These are phyloP conservation scores for Nebria ingens DNA, from an alignment of 1,140 invertebrate genomes.

Conservation along the genomic window DNA sequence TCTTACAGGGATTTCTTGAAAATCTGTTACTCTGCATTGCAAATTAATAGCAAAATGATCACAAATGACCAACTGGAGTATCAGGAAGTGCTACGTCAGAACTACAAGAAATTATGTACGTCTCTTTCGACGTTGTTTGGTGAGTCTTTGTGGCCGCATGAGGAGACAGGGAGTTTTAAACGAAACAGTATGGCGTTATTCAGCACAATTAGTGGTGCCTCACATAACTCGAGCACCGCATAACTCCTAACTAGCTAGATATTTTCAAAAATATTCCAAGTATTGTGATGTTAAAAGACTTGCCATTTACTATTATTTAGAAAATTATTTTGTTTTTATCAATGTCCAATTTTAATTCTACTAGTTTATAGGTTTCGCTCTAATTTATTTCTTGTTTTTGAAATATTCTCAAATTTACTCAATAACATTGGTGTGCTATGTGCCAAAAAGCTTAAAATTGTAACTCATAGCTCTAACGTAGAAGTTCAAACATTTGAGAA, in stretches of 20 bases:
- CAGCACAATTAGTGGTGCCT: conserved; percentile 55
- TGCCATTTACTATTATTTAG: no score
- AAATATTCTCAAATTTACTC: no score
- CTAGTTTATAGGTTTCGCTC: no score
- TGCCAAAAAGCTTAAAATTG: no score
- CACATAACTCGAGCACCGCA: conserved; percentile 52
- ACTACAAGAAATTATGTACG: conserved; percentile 75
- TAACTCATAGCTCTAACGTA: no score
- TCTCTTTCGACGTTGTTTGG: conserved; percentile 62
- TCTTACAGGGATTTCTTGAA: conserved; percentile 72
- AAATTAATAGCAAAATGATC: conserved; percentile 78
- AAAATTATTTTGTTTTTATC: no score
- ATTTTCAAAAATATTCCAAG: not conserved
- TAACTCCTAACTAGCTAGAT: conserved; percentile 19
- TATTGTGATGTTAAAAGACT: conserved; percentile 4
- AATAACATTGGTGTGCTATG: no score
- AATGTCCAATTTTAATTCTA: no score
- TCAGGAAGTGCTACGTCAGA: conserved; percentile 72
- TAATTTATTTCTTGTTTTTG: no score
- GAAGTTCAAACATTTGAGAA: no score
- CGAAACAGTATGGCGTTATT: conserved; percentile 57
- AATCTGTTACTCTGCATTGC: conserved; percentile 75
- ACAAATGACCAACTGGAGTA: conserved; percentile 79
- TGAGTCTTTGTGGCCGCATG: conserved; percentile 55
- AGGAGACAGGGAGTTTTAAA: conserved; percentile 47